Base-by-base conservation (phyloP, 2,113 vertebrate genomes). In the Lota lota region DNA sequence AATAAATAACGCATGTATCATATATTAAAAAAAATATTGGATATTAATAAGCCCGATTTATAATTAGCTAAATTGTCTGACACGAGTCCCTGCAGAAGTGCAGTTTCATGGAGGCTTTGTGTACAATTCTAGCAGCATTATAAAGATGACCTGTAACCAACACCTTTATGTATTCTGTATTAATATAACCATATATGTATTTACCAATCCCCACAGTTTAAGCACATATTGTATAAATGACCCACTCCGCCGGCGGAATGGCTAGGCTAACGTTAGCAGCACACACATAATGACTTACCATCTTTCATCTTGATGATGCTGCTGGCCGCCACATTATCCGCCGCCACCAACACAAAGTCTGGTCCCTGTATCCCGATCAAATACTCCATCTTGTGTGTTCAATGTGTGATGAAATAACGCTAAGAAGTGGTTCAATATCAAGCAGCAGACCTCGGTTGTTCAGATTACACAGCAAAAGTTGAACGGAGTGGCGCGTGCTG, bases 251-350 rank as follows among this genome's bases (percentile, higher is more conserved):
- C 73, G 84, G 64, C 64, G 16, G 10, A 33, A 10, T 1, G 40
- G 81, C 83, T 83, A 80, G 69, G 80, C 83, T 88, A 90, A 80
- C 56, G 76, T 47, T 61, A 66, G 3, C 11, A 50, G 59, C 79
- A 64, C 71, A 78, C 79, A 74, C 88, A 79, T 47, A 47, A 47
- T 47, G 40, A 28, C 28, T 28, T 84, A 99, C 97, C 97, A 69
- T 96, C 94, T 91, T 99, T 99, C 95, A 99, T 96, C 90, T 97
- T 93, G 78, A 99, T 89, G 80, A 99, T 97, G 86, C 93, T 99
- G 92, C 89, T 92, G 60, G 94, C 95, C 19, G 96, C 95, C 19
- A 99, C 90, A 11, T 93, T 95, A 83, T 99, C 97, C 0, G 96
- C 92, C 1, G 96, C 95, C 69, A 99, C 95, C 61, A 98, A 88